A percentile compares a stretch with the other conserved stretches of the same genome.
phyloP scores from a whole-genome alignment of 23 tunicate genomes.

The Ascidia mentula region DNA sequence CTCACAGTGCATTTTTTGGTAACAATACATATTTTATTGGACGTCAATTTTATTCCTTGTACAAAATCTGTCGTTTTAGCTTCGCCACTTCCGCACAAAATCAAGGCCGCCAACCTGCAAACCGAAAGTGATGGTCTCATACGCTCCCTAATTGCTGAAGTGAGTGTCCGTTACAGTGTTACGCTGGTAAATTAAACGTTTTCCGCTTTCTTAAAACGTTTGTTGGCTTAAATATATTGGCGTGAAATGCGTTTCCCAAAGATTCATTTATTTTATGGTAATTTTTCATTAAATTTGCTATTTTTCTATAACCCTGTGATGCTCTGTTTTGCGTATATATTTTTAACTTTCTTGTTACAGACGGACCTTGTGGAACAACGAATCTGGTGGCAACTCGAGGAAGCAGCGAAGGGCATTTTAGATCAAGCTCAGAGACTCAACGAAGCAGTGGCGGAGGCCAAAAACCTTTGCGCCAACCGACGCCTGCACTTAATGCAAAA shows the following conservation, averaged over 20 bases:
- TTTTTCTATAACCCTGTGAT: neutral
- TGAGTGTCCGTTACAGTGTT: too few species aligned
- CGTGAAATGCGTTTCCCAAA: too few species aligned
- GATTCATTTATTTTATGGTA: too few species aligned
- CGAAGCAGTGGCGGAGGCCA: conserved; percentile 33
- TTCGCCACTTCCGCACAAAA: neutral
- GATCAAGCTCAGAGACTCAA: conserved; percentile 47
- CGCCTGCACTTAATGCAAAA: conserved; percentile 20
- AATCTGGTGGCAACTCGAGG: conserved; percentile 52
- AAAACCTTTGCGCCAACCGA: conserved; percentile 19
- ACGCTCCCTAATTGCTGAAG: neutral
- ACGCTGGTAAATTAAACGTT: too few species aligned
- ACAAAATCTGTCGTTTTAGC: too few species aligned
- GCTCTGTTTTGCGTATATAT: neutral
- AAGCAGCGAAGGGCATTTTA: conserved; percentile 25
- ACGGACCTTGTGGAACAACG: conserved; percentile 29
- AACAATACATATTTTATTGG: neutral
- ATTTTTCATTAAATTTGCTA: neutral
- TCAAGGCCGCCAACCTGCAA: neutral
- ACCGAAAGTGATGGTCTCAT: neutral
- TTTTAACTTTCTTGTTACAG: conserved; percentile 1
- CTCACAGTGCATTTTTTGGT: neutral
- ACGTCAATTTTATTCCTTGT: neutral
- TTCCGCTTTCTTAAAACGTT: too few species aligned
- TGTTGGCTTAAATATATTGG: too few species aligned